These are phyloP conservation scores for Anthopleura xanthogrammica DNA, from an alignment of 92 coral and sea anemone species.

Conservation along the genomic window DNA sequence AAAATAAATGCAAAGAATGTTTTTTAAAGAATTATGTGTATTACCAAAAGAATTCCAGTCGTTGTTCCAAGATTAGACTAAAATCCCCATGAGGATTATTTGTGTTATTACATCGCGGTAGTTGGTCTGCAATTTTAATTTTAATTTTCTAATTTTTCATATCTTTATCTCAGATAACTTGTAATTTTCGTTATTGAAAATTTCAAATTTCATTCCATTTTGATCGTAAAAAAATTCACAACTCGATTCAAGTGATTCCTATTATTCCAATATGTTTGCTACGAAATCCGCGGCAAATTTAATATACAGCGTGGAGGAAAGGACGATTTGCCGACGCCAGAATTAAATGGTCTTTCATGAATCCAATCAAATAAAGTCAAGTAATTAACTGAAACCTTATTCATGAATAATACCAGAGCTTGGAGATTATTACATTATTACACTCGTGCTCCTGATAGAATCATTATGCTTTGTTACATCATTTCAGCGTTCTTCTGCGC, in stretches of 20 bases:
- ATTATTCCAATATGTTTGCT: not conserved
- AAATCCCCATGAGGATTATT: too few species aligned
- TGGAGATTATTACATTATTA: not conserved
- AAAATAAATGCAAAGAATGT: too few species aligned
- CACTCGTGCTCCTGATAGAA: not conserved
- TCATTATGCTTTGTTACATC: not conserved
- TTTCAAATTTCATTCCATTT: too few species aligned
- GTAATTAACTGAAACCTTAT: not conserved
- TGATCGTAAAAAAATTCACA: too few species aligned
- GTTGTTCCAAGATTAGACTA: too few species aligned
- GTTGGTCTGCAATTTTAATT: too few species aligned
- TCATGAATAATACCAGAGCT: not conserved
- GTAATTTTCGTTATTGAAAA: too few species aligned
- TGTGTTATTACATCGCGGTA: too few species aligned
- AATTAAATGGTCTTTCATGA: not conserved
- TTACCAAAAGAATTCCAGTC: too few species aligned
- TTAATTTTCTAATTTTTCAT: too few species aligned
- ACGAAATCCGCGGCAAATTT: not conserved
- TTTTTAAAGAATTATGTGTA: too few species aligned
- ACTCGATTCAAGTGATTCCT: not conserved
- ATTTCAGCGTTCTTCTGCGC: not conserved
- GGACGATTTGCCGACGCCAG: not conserved
- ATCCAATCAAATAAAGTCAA: constrained; percentile 4
- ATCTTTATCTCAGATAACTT: too few species aligned
- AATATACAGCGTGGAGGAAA: not conserved